phyloP scores from a whole-genome alignment of 2,113 vertebrate genomes.

The Halichoerus grypus region DNA sequence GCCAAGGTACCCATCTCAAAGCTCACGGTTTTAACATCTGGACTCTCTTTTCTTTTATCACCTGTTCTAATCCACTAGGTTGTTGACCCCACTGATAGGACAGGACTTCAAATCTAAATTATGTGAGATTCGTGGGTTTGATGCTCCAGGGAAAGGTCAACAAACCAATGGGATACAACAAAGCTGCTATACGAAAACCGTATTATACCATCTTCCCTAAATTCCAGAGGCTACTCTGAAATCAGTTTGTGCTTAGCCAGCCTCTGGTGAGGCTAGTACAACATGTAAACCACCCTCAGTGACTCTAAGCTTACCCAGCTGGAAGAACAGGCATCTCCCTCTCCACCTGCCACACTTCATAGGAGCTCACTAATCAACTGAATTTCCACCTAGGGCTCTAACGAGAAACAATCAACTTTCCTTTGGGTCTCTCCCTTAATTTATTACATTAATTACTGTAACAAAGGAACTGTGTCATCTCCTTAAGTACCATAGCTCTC shows the following conservation, averaged over 20 bases:
- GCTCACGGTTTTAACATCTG: slow-evolving; percentile 46
- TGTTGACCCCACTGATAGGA: background rate
- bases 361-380: slow-evolving; percentile 55
- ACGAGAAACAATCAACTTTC: slow-evolving; percentile 73
- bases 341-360: slow-evolving; percentile 52
- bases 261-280: background rate
- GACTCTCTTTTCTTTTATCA: slow-evolving; percentile 28
- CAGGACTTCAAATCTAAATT: slow-evolving; percentile 41
- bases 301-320: slow-evolving; percentile 42
- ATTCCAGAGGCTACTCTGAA: slow-evolving; percentile 43
- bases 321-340: slow-evolving; percentile 31
- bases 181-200: slow-evolving; percentile 14
- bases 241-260: background rate
- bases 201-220: slow-evolving; percentile 37
- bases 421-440: slow-evolving; percentile 72
- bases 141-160: slow-evolving; percentile 30
- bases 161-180: slow-evolving; percentile 40
- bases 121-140: background rate
- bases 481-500: slow-evolving; percentile 61
- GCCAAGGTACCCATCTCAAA: background rate
- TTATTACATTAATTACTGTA: slow-evolving; percentile 80
- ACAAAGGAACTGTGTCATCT: slow-evolving; percentile 75
- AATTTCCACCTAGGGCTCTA: slow-evolving; percentile 71
- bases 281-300: slow-evolving; percentile 50
- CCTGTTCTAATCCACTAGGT: background rate